Base-by-base conservation (phyloP, 2,888 invertebrate species). In the Papilio protenor region DNA sequence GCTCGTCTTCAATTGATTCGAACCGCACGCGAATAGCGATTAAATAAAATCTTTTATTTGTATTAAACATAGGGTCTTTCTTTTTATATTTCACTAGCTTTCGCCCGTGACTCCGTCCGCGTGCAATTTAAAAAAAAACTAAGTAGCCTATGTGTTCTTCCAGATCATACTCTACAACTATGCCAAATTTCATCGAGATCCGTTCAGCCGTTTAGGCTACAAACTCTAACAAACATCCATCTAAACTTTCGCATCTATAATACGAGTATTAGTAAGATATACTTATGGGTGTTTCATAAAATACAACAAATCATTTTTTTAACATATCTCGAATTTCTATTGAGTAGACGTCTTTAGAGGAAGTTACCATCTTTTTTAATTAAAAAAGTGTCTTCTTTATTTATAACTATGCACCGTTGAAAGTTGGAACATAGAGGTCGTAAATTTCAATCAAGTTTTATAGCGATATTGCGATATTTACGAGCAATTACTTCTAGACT, bases 1-100 rank as follows among this genome's bases (percentile, higher is more conserved):
- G 55, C 71, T 73, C 66, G 75, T 76, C 75, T 80, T 69, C 78
- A 69, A 55, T 80, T 81, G 77, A 57, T 64, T 73, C 55, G 66
- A 47, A 55, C 52, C 18, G 71, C 61, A 64, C 33, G 72, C 77
- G 77, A 77, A 73, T 66, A 23, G 21, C 66, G 64, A 73, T 57
- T 66, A 73, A 52, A 16, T 52, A 66, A 73, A 77, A 66, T 55
- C 64, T 77, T 77, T 73, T 66, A 66, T 66, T 55, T 55, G 33
- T 57, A 45, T 77, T 73, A 73, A 66, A 73, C 57, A 73, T 45
- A 49, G 40, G 61, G 49, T 21, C 59, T 69, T 45, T 23, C 49
- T 33, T 33, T 14, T 14, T 11, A 71, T 21, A 71, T 52, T 52
- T 52, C 1, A 52, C 27, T 16, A 33, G 27, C 2, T 23, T 33